Percentiles rank a stretch among this genome's conserved stretches.
Evolutionary conservation across 2,888 invertebrate species (phyloP).

Genomic region (Uloborus plumipes): DNA sequence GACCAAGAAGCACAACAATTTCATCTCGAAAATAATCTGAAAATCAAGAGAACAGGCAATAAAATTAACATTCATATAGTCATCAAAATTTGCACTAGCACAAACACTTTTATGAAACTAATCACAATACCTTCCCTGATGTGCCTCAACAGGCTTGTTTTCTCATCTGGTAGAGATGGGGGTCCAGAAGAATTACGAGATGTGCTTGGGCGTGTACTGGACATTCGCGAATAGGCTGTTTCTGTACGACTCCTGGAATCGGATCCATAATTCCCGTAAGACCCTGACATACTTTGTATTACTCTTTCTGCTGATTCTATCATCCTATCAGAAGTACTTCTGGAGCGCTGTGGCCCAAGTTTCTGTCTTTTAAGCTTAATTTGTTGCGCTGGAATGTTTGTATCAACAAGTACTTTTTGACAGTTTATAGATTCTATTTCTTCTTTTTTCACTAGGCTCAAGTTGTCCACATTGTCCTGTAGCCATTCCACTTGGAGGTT

Average conservation of each 20-base stretch:
- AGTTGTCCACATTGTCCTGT: slow-evolving; percentile 17
- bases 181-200: slow-evolving; percentile 38
- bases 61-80: not conserved
- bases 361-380: slow-evolving; percentile 6
- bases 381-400: slow-evolving; percentile 1
- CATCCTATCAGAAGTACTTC: slow-evolving; percentile 52
- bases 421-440: slow-evolving; percentile 53
- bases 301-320: slow-evolving; percentile 57
- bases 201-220: slow-evolving; percentile 43
- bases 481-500: slow-evolving; percentile 54
- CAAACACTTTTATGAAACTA: not conserved
- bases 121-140: slow-evolving; percentile 29
- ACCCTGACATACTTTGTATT: slow-evolving; percentile 50
- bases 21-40: slow-evolving; percentile 72
- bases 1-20: slow-evolving; percentile 71
- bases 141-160: slow-evolving; percentile 32
- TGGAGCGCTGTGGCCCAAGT: slow-evolving; percentile 6
- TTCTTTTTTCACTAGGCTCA: slow-evolving; percentile 30
- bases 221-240: slow-evolving; percentile 3
- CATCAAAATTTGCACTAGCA: not conserved
- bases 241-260: slow-evolving; percentile 12
- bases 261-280: slow-evolving; percentile 35
- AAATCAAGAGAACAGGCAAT: slow-evolving; percentile 22
- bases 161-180: slow-evolving; percentile 31
- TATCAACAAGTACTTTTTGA: slow-evolving; percentile 14